phyloP scores from a whole-genome alignment of 1,140 invertebrate genomes.

The Macrocentrus cingulum region DNA sequence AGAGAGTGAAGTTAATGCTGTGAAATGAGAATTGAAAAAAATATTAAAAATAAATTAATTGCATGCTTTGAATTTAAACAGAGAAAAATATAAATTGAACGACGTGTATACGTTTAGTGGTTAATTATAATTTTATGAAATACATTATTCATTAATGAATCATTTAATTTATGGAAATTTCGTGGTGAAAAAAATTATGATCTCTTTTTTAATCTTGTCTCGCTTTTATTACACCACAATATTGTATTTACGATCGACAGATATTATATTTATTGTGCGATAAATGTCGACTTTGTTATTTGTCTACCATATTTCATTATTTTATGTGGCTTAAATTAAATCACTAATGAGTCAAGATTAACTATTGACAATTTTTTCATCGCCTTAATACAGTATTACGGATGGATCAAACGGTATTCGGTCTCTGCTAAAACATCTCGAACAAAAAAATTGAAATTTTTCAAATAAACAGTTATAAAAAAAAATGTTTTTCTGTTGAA shows the following conservation, averaged over 20 bases:
- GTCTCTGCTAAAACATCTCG: too few species aligned
- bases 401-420: too few species aligned
- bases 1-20: too few species aligned
- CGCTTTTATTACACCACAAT: background rate
- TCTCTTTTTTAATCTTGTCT: constrained; percentile 2
- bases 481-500: too few species aligned
- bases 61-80: background rate
- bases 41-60: background rate
- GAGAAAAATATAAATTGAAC: background rate
- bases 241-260: constrained; percentile 6
- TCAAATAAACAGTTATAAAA: too few species aligned
- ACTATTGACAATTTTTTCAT: too few species aligned
- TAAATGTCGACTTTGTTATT: constrained; percentile 5
- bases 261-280: background rate
- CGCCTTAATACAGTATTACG: too few species aligned
- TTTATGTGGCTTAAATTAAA: too few species aligned
- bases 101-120: background rate
- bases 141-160: background rate
- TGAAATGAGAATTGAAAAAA: too few species aligned
- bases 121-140: constrained; percentile 13
- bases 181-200: too few species aligned
- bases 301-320: background rate
- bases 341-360: too few species aligned
- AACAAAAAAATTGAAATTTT: too few species aligned
- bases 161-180: constrained; percentile 10